Evolutionary conservation across 2,888 invertebrate species (phyloP).

Genomic region (Drosophila silvestris): DNA sequence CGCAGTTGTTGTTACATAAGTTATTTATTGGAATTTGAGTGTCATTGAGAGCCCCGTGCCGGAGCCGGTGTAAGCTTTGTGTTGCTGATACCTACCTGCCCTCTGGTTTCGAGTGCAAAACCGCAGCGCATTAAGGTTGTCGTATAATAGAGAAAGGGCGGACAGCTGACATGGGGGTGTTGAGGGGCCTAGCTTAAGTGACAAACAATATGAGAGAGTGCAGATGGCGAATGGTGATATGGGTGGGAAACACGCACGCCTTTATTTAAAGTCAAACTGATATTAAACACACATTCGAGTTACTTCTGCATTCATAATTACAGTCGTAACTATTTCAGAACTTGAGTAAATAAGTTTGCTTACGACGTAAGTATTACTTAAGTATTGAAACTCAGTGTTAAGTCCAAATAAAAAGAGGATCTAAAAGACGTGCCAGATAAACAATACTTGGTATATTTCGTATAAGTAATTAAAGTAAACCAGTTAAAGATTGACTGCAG

Average conservation of each 20-base stretch:
- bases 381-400: background rate
- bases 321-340: background rate
- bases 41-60: constrained; percentile 43
- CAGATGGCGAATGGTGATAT: constrained; percentile 30
- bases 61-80: constrained; percentile 12
- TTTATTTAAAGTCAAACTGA: background rate
- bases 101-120: constrained; percentile 27
- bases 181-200: constrained; percentile 27
- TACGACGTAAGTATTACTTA: background rate
- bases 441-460: background rate
- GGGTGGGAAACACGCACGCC: constrained; percentile 1
- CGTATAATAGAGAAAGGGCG: background rate
- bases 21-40: constrained; percentile 73
- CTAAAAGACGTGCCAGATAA: background rate
- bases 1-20: constrained; percentile 63
- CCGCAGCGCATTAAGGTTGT: constrained; percentile 55
- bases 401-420: background rate
- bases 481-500: background rate
- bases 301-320: constrained; percentile 12
- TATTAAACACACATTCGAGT: background rate
- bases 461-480: background rate
- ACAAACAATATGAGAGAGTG: constrained; percentile 39
- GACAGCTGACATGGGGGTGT: background rate
- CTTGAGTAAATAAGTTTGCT: background rate
- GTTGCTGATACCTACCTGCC: constrained; percentile 6